Percentiles rank a stretch among this genome's conserved stretches.
Conservation (phyloP, 2,888 invertebrate species). For the Acanthacorydalis orientalis region DNA sequence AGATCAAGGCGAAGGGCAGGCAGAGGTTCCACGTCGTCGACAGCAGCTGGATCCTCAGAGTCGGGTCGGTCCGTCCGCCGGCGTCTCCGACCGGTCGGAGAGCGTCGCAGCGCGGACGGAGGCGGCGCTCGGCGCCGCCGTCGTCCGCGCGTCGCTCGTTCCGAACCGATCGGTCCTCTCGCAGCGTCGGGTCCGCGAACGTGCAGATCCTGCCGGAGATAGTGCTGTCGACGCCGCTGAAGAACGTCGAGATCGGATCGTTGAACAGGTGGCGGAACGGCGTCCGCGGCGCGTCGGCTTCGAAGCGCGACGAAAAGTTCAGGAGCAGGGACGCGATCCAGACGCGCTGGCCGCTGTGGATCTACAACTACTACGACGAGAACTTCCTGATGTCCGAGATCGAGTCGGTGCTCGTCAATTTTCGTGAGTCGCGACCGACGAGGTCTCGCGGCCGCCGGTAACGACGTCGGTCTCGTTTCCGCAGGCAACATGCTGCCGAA, state of each 20-base stretch:
- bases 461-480: slow-evolving; percentile 2
- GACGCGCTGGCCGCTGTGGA: slow-evolving; percentile 48
- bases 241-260: slow-evolving; percentile 27
- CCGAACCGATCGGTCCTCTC: too few relatives aligned
- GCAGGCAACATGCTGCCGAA: slow-evolving; percentile 35
- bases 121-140: too few relatives aligned
- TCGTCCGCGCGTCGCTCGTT: too few relatives aligned
- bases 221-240: slow-evolving; percentile 35
- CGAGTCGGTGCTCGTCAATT: slow-evolving; percentile 14
- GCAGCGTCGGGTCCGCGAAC: slow-evolving; percentile 35
- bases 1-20: slow-evolving; percentile 55
- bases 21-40: slow-evolving; percentile 52
- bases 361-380: slow-evolving; percentile 45
- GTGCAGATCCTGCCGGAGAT: slow-evolving; percentile 55
- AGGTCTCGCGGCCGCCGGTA: not conserved
- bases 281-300: slow-evolving; percentile 15
- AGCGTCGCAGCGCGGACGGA: too few relatives aligned
- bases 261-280: slow-evolving; percentile 27
- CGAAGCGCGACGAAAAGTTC: slow-evolving; percentile 19
- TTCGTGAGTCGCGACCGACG: not conserved
- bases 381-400: slow-evolving; percentile 25
- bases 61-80: too few relatives aligned
- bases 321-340: slow-evolving; percentile 30
- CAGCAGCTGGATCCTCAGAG: not conserved
- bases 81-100: too few relatives aligned